phyloP scores from a whole-genome alignment of 2,113 vertebrate genomes.

The Poicephalus meyeri region DNA sequence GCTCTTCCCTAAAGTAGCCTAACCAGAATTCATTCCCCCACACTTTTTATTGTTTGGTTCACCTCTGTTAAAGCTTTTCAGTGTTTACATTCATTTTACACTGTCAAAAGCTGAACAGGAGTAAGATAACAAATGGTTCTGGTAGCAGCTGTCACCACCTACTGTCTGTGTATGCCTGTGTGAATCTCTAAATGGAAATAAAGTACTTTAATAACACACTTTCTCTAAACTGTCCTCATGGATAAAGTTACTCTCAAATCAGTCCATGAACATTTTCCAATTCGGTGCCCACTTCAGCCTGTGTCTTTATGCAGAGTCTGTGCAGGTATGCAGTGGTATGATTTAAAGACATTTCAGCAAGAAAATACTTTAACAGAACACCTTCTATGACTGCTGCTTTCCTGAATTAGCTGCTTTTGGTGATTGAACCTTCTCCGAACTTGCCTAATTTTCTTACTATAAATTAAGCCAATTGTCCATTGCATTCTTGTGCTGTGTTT shows the following conservation, averaged over 20 bases:
- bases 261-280: slow-evolving; percentile 44
- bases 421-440: neutral
- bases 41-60: slow-evolving; percentile 48
- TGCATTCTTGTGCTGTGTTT: neutral
- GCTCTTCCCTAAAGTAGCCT: slow-evolving; percentile 43
- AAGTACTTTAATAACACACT: slow-evolving; percentile 72
- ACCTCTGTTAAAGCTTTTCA: slow-evolving; percentile 57
- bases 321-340: neutral
- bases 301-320: neutral
- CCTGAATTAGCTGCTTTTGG: neutral
- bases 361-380: neutral
- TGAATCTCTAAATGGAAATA: slow-evolving; percentile 70
- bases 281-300: slow-evolving; percentile 28
- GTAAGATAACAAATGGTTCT: slow-evolving; percentile 71
- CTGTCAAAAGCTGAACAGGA: slow-evolving; percentile 58
- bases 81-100: slow-evolving; percentile 59
- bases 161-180: slow-evolving; percentile 67
- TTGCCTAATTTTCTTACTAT: neutral
- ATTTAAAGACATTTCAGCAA: slow-evolving; percentile 30
- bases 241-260: slow-evolving; percentile 60
- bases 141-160: slow-evolving; percentile 64
- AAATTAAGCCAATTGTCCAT: neutral
- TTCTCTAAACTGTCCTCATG: slow-evolving; percentile 54
- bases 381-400: neutral
- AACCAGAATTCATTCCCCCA: slow-evolving; percentile 17